Evolutionary conservation across 2,888 invertebrate species (phyloP).

Genomic region (Leptinotarsa juncta): DNA sequence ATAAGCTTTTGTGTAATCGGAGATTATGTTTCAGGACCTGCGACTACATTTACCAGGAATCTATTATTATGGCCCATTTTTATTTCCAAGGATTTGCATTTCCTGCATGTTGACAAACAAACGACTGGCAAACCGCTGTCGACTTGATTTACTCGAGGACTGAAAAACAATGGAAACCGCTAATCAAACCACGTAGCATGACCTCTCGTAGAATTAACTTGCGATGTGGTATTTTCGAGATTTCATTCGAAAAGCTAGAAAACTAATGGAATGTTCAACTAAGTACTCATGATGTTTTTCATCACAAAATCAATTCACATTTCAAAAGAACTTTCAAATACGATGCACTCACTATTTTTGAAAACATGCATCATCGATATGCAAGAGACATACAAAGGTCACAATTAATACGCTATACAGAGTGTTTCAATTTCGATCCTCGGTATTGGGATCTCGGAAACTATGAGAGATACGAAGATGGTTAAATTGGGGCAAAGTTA

Average conservation of each 20-base stretch:
- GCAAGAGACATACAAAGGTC: too few species aligned
- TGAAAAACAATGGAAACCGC: not conserved
- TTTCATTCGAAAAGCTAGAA: not conserved
- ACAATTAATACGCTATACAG: too few species aligned
- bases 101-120: conserved; percentile 14
- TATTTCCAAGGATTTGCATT: conserved; percentile 5
- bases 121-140: not conserved
- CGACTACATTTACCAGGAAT: conserved; percentile 5
- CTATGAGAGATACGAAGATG: too few species aligned
- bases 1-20: conserved; percentile 18
- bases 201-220: not conserved
- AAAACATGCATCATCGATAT: too few species aligned
- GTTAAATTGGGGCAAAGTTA: too few species aligned
- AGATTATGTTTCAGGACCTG: conserved; percentile 14
- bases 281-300: too few species aligned
- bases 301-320: too few species aligned
- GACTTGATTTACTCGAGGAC: not conserved
- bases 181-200: not conserved
- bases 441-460: too few species aligned
- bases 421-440: too few species aligned
- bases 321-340: too few species aligned
- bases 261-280: too few species aligned
- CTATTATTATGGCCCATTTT: conserved; percentile 3
- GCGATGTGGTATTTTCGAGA: not conserved
- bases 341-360: too few species aligned